Evolutionary conservation across 1,140 invertebrate species (phyloP), one percentile per base, ranked within the genome.

Genomic region (Brachionus paranguensis): DNA sequence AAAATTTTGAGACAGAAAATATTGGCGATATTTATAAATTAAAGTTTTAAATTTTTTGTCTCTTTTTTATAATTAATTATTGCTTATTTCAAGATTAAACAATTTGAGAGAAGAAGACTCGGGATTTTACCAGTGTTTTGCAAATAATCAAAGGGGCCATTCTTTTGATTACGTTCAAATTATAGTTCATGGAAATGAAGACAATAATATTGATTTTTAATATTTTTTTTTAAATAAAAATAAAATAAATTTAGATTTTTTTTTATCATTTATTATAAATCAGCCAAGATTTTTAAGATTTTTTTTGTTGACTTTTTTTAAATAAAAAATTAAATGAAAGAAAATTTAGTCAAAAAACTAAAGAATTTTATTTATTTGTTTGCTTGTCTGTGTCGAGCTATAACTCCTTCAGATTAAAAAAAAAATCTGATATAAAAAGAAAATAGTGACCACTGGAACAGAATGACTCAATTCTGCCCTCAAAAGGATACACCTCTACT

Each of bases 21-120:
- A 43, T 43, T 72, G 68, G 68, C 17, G 37, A 72, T 43, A 20
- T 72, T 72, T 72, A 72, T 43, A 72, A 72, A 72, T 17, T 72
- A 20, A 41, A 20, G 68, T 72, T 41, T 41, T 20, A 17, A 7
- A 8, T n/a, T 45, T 45, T 24, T 24, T 24, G 24, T 24, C 24
- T 24, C 24, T 41, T 37, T 37, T 37, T 33, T 33, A 3, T 12
- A n/a, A 33, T 17, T n/a, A 33, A 33, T 12, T 68, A n/a, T 68
- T 33, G 5, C 41, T 37, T 68, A 1, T 68, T 14, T 6, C 12
- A 33, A 68, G 65, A 14, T 33, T 68, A 68, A 68, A 68, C 0
- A 68, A 68, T 68, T 68, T 68, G 65, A 68, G 33, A 68, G 65
- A 33, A 33, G 33, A 68, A 68, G 65, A 68, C 65, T 68, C 65